Evolutionary conservation across 2,113 vertebrate species (phyloP).

Genomic region (Serilophus lunatus): DNA sequence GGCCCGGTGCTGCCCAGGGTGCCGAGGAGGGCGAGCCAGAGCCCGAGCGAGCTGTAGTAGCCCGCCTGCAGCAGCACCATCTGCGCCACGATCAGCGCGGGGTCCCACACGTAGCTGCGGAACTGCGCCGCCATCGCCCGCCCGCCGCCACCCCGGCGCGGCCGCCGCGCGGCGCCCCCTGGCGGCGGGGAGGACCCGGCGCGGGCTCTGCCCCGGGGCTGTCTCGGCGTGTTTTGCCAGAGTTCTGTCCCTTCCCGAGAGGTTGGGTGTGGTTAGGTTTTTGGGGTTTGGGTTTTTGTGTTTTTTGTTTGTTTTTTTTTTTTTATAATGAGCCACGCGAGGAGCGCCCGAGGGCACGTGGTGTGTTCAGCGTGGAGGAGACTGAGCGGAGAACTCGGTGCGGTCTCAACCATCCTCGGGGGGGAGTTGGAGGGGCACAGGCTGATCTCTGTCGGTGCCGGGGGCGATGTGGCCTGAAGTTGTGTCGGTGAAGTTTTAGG

Average conservation of each 20-base stretch:
- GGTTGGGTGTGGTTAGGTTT: too few species aligned
- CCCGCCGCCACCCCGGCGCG: background rate
- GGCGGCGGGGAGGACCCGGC: background rate
- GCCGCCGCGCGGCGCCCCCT: background rate
- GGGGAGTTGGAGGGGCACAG: background rate
- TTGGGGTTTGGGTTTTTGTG: too few species aligned
- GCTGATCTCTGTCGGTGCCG: too few species aligned
- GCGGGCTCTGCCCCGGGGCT: too few species aligned
- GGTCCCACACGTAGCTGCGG: conserved; percentile 98
- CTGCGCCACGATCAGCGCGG: conserved; percentile 90
- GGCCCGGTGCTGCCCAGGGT: conserved; percentile 84
- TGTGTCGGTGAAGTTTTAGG: background rate
- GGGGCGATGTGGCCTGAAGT: too few species aligned
- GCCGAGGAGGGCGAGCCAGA: conserved; percentile 94
- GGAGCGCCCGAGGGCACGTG: background rate
- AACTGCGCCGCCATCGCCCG: conserved; percentile 90
- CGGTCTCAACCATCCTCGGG: background rate
- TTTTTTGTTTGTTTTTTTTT: too few species aligned
- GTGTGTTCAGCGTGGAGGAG: background rate
- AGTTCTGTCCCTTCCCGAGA: too few species aligned
- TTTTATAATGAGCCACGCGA: background rate
- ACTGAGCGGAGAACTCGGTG: background rate
- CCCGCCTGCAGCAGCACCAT: conserved; percentile 94
- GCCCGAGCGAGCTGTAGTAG: conserved; percentile 92
- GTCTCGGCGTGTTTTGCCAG: background rate